phyloP scores from a whole-genome alignment of 2,888 invertebrate genomes.

The Caenorhabditis sinica region DNA sequence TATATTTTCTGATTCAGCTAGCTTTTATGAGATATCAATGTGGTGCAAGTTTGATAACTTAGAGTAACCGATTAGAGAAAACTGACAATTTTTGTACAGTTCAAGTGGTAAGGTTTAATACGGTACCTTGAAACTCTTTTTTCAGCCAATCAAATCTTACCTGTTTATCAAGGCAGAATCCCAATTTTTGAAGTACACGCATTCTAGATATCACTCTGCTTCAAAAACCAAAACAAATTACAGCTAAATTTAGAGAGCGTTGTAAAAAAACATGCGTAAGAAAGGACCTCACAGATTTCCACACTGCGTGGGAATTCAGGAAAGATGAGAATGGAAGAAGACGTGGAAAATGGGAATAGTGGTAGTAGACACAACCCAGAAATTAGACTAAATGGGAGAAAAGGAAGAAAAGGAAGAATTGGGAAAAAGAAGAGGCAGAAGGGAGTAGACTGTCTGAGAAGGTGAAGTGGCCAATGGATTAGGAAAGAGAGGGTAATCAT shows the following conservation, averaged over 20 bases:
- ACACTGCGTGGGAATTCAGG: conserved; percentile 41
- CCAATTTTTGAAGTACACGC: conserved; percentile 53
- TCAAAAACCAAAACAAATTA: too few relatives aligned
- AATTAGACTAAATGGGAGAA: conserved; percentile 18
- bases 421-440: not conserved
- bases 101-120: too few relatives aligned
- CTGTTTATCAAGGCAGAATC: conserved; percentile 58
- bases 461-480: conserved; percentile 36
- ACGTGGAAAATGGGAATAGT: not conserved
- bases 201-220: not conserved
- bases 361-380: not conserved
- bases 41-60: too few relatives aligned
- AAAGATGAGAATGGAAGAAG: conserved; percentile 17
- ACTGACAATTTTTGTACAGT: too few relatives aligned
- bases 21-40: too few relatives aligned
- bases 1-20: too few relatives aligned
- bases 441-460: conserved; percentile 19
- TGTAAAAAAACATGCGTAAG: not conserved
- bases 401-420: not conserved
- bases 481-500: conserved; percentile 2
- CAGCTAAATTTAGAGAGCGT: conserved; percentile 5
- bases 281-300: conserved; percentile 14
- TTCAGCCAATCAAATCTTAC: conserved; percentile 6
- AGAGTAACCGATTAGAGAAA: too few relatives aligned
- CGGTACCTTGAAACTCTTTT: too few relatives aligned